These are phyloP conservation scores for Pampus argenteus DNA, from an alignment of 2,797 vertebrate species.

Conservation along the genomic window DNA sequence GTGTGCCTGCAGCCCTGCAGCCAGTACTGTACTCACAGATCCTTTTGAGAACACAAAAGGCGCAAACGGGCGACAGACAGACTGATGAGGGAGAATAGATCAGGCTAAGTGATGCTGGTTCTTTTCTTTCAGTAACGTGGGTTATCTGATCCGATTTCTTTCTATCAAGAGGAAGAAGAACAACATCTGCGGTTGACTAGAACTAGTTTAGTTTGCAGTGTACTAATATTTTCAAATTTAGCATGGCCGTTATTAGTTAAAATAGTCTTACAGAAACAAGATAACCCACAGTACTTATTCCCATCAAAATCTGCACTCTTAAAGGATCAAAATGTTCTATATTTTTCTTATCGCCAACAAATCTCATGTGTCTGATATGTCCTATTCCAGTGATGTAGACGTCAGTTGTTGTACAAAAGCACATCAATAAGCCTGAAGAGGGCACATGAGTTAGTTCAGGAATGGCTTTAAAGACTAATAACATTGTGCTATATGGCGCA, in stretches of 20 bases:
- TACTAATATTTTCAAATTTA: not conserved
- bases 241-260: not conserved
- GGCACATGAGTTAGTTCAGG: too few relatives aligned
- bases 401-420: too few relatives aligned
- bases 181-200: too few relatives aligned
- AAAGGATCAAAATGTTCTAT: not conserved
- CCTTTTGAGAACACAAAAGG: constrained; percentile 41
- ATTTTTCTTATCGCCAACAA: not conserved
- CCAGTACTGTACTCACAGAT: constrained; percentile 53
- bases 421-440: too few relatives aligned
- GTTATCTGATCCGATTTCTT: too few relatives aligned
- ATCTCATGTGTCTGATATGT: too few relatives aligned
- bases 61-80: constrained; percentile 33
- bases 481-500: too few relatives aligned
- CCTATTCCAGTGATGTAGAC: too few relatives aligned
- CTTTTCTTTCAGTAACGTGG: constrained; percentile 15
- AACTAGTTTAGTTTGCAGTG: not conserved
- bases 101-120: constrained; percentile 22
- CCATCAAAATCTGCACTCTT: not conserved
- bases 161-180: not conserved
- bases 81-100: constrained; percentile 26
- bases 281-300: not conserved
- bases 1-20: constrained; percentile 64
- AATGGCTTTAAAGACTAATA: too few relatives aligned
- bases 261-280: not conserved